phyloP scores from a whole-genome alignment of 2,113 vertebrate genomes.

The Protobothrops mucrosquamatus region DNA sequence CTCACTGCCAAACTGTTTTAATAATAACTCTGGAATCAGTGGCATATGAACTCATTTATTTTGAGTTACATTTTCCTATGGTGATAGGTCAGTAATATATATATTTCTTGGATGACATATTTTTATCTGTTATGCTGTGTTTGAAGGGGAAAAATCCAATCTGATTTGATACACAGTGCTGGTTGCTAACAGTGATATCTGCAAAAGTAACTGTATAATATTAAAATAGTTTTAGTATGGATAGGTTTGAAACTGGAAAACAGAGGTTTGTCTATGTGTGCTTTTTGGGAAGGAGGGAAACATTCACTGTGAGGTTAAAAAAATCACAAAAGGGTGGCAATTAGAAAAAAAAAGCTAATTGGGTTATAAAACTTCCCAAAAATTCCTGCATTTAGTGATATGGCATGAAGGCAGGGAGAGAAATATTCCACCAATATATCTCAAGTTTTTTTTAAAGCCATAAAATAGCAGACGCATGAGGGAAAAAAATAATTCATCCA shows the following conservation, averaged over 20 bases:
- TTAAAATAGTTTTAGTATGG: background rate
- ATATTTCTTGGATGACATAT: slow-evolving; percentile 35
- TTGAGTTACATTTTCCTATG: slow-evolving; percentile 54
- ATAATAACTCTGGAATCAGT: slow-evolving; percentile 40
- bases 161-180: background rate
- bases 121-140: slow-evolving; percentile 30
- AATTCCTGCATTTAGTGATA: background rate
- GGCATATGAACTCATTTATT: slow-evolving; percentile 62
- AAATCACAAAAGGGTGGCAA: background rate
- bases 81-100: slow-evolving; percentile 58
- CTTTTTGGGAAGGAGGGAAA: background rate
- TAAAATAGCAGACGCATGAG: background rate
- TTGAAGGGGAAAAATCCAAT: background rate
- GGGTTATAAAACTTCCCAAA: background rate
- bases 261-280: background rate
- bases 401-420: background rate
- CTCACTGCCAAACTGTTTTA: slow-evolving; percentile 61
- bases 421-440: background rate
- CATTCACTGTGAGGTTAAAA: background rate
- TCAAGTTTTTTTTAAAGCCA: background rate
- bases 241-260: background rate
- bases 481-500: background rate
- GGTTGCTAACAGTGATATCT: background rate
- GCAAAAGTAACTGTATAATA: background rate
- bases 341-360: background rate